phyloP scores from a whole-genome alignment of 2,888 invertebrate species.

The Apomyelois bistriatella region DNA sequence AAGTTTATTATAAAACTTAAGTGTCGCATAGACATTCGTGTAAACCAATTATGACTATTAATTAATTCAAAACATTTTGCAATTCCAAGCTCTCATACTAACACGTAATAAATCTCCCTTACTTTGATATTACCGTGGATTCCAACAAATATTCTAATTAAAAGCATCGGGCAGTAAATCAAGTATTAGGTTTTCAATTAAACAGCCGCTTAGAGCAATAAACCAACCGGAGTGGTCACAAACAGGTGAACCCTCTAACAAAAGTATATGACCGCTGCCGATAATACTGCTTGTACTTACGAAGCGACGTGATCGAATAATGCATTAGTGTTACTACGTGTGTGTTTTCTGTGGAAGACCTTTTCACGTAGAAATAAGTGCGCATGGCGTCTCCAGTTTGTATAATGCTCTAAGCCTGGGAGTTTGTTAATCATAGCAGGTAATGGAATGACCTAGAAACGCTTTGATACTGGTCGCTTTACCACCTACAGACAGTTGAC shows the following conservation, averaged over 20 bases:
- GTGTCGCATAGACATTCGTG: background rate
- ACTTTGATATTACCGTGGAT: conserved; percentile 16
- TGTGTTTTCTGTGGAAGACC: too few species aligned
- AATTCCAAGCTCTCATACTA: background rate
- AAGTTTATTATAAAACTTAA: background rate
- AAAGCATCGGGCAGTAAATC: conserved; percentile 26
- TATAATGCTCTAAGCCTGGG: too few species aligned
- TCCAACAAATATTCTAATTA: conserved; percentile 24
- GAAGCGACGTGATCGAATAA: too few species aligned
- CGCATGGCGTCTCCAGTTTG: too few species aligned
- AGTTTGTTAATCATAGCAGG: conserved; percentile 47
- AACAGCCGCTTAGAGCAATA: too few species aligned
- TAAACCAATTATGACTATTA: background rate
- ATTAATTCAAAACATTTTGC: background rate
- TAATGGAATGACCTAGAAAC: conserved; percentile 43
- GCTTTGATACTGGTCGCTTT: background rate
- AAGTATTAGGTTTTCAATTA: conserved; percentile 56
- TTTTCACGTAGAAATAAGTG: too few species aligned
- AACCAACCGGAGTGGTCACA: too few species aligned
- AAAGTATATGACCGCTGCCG: too few species aligned
- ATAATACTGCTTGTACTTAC: too few species aligned
- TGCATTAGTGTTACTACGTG: too few species aligned
- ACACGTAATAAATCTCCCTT: conserved; percentile 2
- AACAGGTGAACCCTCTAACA: too few species aligned
- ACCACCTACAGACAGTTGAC: conserved; percentile 13